Conservation (phyloP, 2,797 vertebrate species). For the Ctenopoma multispine region DNA sequence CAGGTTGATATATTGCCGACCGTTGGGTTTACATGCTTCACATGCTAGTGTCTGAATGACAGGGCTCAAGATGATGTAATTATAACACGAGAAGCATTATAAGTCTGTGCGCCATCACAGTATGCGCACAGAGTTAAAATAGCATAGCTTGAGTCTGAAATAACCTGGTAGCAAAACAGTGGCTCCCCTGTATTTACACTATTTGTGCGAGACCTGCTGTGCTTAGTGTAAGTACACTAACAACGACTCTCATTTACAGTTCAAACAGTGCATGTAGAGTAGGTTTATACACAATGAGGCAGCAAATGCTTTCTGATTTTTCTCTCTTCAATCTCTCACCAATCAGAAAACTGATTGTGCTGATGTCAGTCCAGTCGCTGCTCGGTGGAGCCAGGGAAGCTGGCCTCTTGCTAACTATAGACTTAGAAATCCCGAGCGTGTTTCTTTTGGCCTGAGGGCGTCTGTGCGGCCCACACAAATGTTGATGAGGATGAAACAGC, state of each 20-base stretch:
- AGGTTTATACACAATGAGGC: constrained; percentile 44
- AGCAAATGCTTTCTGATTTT: constrained; percentile 27
- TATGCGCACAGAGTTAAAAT: constrained; percentile 65
- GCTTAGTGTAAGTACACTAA: constrained; percentile 45
- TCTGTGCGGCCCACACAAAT: constrained; percentile 79
- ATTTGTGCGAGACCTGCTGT: constrained; percentile 49
- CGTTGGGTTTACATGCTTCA: constrained; percentile 76
- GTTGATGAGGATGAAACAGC: constrained; percentile 78
- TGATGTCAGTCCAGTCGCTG: constrained; percentile 51
- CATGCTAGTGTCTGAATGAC: constrained; percentile 80
- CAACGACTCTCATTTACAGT: constrained; percentile 61
- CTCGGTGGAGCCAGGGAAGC: constrained; percentile 65
- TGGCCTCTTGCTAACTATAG: constrained; percentile 76
- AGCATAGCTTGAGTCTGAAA: constrained; percentile 59
- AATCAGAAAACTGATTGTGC: constrained; percentile 40
- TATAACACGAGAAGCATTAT: constrained; percentile 74
- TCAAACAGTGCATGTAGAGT: constrained; percentile 39
- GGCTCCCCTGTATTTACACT: constrained; percentile 63
- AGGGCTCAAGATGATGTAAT: constrained; percentile 78
- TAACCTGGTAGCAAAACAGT: constrained; percentile 65
- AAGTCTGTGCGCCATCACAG: constrained; percentile 60
- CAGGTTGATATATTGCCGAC: constrained; percentile 79
- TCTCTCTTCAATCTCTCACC: constrained; percentile 23
- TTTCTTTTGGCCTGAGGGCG: constrained; percentile 71
- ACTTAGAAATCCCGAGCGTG: constrained; percentile 67